Conservation (phyloP, 1,140 invertebrate genomes). For the Aleiodes sp. region DNA sequence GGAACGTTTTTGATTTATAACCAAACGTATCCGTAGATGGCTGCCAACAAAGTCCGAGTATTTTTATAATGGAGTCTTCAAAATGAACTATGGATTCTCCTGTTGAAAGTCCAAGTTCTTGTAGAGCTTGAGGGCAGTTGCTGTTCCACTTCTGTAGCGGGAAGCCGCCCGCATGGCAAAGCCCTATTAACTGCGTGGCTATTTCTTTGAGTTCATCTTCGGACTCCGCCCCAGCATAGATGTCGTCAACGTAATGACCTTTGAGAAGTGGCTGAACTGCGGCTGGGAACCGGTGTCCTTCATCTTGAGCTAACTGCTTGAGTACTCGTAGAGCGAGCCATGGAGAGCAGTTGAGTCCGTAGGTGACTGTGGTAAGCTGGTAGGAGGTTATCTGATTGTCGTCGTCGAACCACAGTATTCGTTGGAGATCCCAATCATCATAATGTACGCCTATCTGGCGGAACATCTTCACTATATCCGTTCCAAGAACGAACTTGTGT, state of each 20-base stretch:
- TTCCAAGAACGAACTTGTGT: conserved; percentile 36
- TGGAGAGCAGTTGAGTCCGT: conserved; percentile 55
- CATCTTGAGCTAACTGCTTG: conserved; percentile 44
- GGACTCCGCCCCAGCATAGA: background rate
- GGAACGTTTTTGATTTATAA: background rate
- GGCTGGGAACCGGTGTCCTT: conserved; percentile 36
- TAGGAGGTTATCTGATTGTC: conserved; percentile 33
- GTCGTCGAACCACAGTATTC: conserved; percentile 48
- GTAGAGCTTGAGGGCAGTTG: conserved; percentile 20
- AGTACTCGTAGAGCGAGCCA: conserved; percentile 46
- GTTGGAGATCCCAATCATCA: conserved; percentile 45
- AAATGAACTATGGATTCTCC: background rate
- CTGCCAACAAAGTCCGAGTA: background rate
- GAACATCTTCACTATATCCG: conserved; percentile 55
- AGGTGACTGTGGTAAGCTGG: conserved; percentile 47
- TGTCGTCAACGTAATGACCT: background rate
- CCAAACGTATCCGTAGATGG: background rate
- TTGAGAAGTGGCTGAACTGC: background rate
- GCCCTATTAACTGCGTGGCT: background rate
- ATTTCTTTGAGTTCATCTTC: background rate
- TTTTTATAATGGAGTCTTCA: background rate
- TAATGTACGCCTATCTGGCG: conserved; percentile 46
- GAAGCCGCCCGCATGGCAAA: conserved; percentile 31
- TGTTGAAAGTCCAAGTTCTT: background rate
- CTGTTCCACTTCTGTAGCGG: conserved; percentile 21